Evolutionary conservation across 2,113 vertebrate species (phyloP).

Genomic region (Vulpes ferrilata): DNA sequence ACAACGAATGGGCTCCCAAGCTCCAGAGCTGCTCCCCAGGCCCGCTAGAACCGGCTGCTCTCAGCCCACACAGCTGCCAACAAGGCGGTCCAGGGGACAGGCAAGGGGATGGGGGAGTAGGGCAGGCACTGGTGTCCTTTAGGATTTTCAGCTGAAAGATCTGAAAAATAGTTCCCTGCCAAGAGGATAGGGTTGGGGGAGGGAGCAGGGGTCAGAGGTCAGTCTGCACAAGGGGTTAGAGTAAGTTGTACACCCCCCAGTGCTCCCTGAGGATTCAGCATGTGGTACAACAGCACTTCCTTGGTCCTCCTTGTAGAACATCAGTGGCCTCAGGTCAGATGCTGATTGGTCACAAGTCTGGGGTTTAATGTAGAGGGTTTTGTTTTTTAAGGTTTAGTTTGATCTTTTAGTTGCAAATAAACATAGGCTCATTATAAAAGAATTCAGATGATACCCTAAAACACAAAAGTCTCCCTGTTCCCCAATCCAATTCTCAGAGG

Average conservation of each 20-base stretch:
- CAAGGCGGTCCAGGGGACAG: not conserved
- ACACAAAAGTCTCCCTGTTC: not conserved
- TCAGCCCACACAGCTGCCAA: not conserved
- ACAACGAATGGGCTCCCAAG: not conserved
- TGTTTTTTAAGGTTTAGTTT: not conserved
- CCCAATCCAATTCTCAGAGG: not conserved
- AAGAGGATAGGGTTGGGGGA: not conserved
- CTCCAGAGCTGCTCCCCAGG: not conserved
- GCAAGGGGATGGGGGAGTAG: not conserved
- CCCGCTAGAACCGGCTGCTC: not conserved
- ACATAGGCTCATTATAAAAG: not conserved
- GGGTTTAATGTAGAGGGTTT: not conserved
- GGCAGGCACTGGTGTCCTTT: not conserved
- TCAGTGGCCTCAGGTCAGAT: not conserved
- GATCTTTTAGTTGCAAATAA: slow-evolving; percentile 10
- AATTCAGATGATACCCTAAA: not conserved
- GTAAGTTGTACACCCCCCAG: not conserved
- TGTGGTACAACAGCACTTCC: no score
- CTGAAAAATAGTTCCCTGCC: not conserved
- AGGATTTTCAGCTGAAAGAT: slow-evolving; percentile 16
- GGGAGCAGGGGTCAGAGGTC: not conserved
- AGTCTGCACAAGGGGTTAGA: not conserved
- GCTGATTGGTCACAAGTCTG: not conserved
- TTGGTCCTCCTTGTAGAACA: not conserved
- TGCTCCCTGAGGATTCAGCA: not conserved